These are phyloP conservation scores for Pygoscelis antarcticus DNA, from an alignment of 2,113 vertebrate species.

Conservation along the genomic window DNA sequence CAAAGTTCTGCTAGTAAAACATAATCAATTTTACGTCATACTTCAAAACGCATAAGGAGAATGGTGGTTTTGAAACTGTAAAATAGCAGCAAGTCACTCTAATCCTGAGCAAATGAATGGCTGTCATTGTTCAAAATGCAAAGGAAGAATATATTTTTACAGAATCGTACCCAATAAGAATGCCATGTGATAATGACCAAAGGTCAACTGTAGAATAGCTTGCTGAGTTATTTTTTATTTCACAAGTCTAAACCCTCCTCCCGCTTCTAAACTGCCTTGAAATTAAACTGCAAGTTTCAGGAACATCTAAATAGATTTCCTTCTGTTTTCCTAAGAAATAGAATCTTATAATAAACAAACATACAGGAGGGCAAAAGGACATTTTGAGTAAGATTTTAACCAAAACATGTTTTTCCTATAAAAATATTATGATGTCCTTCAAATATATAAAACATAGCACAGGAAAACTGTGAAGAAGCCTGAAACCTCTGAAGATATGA, in stretches of 20 bases:
- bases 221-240: constrained; percentile 38
- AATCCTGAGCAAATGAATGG: not conserved
- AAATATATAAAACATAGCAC: constrained; percentile 53
- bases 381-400: constrained; percentile 60
- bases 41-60: not conserved
- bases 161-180: not conserved
- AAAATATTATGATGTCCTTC: constrained; percentile 70
- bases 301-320: constrained; percentile 63
- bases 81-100: not conserved
- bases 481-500: not conserved
- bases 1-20: not conserved
- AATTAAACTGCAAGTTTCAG: constrained; percentile 51
- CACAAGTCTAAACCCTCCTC: constrained; percentile 15
- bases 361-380: constrained; percentile 61
- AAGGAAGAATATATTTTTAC: not conserved
- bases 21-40: not conserved
- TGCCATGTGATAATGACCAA: not conserved
- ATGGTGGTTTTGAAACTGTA: not conserved
- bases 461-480: constrained; percentile 41
- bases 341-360: constrained; percentile 65
- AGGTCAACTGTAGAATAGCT: not conserved
- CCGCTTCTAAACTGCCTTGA: constrained; percentile 10
- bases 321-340: constrained; percentile 65
- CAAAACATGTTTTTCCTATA: constrained; percentile 67
- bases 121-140: not conserved